Percentiles rank a stretch among this genome's conserved stretches.
phyloP scores from a whole-genome alignment of 2,113 vertebrate genomes.

The Scatophagus argus region DNA sequence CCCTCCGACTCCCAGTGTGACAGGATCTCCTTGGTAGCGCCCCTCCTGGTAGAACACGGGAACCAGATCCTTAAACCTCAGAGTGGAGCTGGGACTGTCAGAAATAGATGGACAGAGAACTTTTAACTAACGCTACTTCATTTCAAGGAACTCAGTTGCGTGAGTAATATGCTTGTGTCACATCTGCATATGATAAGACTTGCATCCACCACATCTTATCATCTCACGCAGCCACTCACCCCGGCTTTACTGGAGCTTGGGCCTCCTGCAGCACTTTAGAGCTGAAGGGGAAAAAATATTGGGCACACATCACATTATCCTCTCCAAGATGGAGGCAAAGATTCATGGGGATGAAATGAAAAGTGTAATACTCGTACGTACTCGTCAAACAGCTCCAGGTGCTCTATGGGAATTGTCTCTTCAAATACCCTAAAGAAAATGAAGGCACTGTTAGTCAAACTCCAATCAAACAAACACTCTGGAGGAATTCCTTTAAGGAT shows the following conservation, averaged over 20 bases:
- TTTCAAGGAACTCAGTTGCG: neutral
- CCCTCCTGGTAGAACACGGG: conserved; percentile 86
- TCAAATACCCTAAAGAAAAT: conserved; percentile 81
- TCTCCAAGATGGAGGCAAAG: neutral
- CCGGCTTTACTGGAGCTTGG: conserved; percentile 58
- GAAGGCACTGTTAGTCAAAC: conserved; percentile 15
- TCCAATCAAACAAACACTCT: neutral
- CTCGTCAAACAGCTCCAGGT: conserved; percentile 86
- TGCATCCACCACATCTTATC: neutral
- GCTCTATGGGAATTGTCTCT: conserved; percentile 85
- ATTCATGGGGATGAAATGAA: neutral
- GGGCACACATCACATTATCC: neutral
- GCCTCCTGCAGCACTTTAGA: conserved; percentile 79
- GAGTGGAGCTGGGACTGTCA: conserved; percentile 56
- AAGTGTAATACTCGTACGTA: conserved; percentile 50
- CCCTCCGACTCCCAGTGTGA: conserved; percentile 86
- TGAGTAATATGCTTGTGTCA: neutral
- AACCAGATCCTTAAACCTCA: conserved; percentile 83
- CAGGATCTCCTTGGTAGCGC: conserved; percentile 78
- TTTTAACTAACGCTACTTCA: neutral
- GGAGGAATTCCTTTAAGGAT: neutral
- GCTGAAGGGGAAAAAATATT: conserved; percentile 60
- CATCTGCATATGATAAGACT: too few relatives aligned
- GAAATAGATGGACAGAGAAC: neutral
- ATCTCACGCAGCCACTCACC: conserved; percentile 59